phyloP scores from a whole-genome alignment of 2,797 vertebrate species.

The Acipenser transmontanus region DNA sequence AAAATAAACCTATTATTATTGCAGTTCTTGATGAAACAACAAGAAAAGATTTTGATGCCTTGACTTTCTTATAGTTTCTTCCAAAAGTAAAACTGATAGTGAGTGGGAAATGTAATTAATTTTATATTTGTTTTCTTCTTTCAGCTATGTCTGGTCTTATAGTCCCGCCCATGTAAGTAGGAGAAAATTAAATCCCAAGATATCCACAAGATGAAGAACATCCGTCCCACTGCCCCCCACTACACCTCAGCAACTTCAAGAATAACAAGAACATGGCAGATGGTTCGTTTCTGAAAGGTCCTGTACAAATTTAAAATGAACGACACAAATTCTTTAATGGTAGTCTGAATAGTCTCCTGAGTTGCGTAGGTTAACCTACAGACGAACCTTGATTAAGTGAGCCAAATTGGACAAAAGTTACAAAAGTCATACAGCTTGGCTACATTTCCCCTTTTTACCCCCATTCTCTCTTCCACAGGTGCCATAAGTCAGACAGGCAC shows the following conservation, averaged over 20 bases:
- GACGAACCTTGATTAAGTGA: background rate
- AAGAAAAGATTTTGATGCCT: no score
- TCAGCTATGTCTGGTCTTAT: conserved; percentile 73
- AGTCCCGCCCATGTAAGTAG: conserved; percentile 68
- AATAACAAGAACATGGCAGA: conserved; percentile 26
- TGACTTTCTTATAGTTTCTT: no score
- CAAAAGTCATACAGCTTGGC: no score
- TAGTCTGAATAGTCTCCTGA: background rate
- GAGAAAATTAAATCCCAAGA: conserved; percentile 17
- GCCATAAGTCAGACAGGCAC: no score
- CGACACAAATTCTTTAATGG: conserved; percentile 1
- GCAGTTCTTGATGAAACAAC: no score
- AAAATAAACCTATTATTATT: no score
- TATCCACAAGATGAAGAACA: conserved; percentile 12
- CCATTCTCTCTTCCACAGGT: no score
- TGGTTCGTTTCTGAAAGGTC: conserved; percentile 5
- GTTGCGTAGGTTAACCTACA: background rate
- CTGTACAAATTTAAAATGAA: conserved; percentile 6
- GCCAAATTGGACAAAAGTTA: background rate
- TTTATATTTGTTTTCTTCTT: conserved; percentile 15
- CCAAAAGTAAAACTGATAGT: no score
- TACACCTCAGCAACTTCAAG: conserved; percentile 26
- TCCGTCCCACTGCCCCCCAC: conserved; percentile 26
- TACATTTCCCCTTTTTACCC: no score
- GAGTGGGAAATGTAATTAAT: background rate